Evolutionary conservation across 2,888 invertebrate species (phyloP).

Genomic region (Sminthurinus aureus): DNA sequence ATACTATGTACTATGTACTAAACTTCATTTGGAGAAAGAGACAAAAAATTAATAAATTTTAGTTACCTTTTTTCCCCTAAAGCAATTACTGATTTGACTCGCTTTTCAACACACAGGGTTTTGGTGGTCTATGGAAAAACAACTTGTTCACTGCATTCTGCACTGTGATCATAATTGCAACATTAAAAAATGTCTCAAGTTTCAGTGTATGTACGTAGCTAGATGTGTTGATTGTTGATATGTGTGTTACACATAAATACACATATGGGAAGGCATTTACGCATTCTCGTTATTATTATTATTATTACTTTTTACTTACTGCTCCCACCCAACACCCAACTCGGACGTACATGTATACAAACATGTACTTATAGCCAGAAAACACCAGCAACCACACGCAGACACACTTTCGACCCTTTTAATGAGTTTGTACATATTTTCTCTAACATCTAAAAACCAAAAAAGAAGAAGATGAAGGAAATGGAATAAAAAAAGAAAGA

Average conservation of each 20-base stretch:
- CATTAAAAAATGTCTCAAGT: slow-evolving; percentile 17
- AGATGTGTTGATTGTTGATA: no score
- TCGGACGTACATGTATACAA: background rate
- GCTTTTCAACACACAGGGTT: slow-evolving; percentile 38
- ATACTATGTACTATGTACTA: slow-evolving; percentile 13
- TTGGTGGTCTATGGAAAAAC: slow-evolving; percentile 43
- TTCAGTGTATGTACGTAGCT: no score
- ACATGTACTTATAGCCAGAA: background rate
- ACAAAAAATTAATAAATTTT: slow-evolving; percentile 34
- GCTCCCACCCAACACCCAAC: background rate
- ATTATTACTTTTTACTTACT: no score
- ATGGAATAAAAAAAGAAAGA: background rate
- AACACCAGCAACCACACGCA: background rate
- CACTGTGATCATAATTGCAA: slow-evolving; percentile 35
- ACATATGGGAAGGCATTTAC: background rate
- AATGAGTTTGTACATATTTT: slow-evolving; percentile 3
- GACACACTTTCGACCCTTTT: slow-evolving; percentile 24
- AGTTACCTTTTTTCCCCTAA: slow-evolving; percentile 33
- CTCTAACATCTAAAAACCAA: background rate
- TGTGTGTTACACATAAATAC: no score
- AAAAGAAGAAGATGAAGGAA: background rate
- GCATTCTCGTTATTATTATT: no score
- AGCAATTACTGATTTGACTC: slow-evolving; percentile 42
- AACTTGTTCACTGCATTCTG: slow-evolving; percentile 25
- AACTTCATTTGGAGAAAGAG: background rate